Base-by-base conservation (phyloP, 2,113 vertebrate genomes). In the Phrynosoma blainvillii region DNA sequence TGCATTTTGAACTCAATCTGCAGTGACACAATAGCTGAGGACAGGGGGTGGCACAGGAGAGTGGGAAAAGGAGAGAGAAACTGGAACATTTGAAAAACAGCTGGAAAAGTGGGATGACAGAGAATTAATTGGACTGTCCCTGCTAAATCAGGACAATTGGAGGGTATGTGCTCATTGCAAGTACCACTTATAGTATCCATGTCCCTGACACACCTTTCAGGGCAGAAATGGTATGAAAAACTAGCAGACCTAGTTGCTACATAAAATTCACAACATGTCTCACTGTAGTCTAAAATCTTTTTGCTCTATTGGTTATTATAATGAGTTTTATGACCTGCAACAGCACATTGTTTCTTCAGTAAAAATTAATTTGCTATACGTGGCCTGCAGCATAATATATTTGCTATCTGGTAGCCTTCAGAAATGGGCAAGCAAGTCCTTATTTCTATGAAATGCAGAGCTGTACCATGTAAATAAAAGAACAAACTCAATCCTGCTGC, bases 381-480 rank as follows among this genome's bases (percentile, higher is more conserved):
- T 18, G 66, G n/a, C 36, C 91, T 85, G 62, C 3, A n/a, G 71
- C 25, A 79, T 20, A 62, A n/a, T 80, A 47, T 56, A 73, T 92
- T 66, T 82, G 56, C 84, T 89, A 71, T 74, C 86, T 86, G 89
- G 65, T 54, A 92, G 75, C 89, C 40, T 74, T 66, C 21, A 93
- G 36, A 73, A 75, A 62, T 74, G 54, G 54, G 88, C 62, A n/a
- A 86, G 84, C 68, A 79, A 85, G 82, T 80, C 88, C 81, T 91
- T 91, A 82, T 91, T 91, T 90, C 89, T 89, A 66, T 83, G 42
- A 62, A 79, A 54, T 66, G 86, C 83, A 13, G 23, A 88, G 40
- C 75, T 88, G 81, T 66, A 79, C 23, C 70, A 54, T 11, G 77
- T 92, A 89, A 94, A 93, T 92, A 93, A 87, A 93, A 93, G 78